A percentile compares a stretch with the other conserved stretches of the same genome.
Evolutionary conservation across 2,113 vertebrate genomes (phyloP).

Genomic region (Xyliphius kryptos): DNA sequence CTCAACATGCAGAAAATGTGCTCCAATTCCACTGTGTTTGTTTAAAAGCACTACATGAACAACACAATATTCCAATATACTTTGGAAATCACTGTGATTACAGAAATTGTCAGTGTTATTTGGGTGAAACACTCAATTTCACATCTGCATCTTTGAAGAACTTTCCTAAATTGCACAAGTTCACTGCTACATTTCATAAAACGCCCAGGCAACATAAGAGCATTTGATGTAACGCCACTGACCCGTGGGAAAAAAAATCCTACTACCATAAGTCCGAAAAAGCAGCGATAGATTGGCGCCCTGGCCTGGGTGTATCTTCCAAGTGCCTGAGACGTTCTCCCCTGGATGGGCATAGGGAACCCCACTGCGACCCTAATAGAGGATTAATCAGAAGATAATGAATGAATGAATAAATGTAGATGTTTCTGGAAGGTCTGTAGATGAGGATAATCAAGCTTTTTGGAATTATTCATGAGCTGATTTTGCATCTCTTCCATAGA

Average conservation of each 20-base stretch:
- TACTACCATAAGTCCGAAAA: background rate
- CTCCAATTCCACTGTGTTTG: too few species aligned
- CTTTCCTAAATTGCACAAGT: conserved; percentile 13
- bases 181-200: conserved; percentile 15
- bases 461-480: conserved; percentile 18
- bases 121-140: background rate
- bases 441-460: background rate
- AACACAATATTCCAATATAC: too few species aligned
- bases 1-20: too few species aligned
- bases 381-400: too few species aligned
- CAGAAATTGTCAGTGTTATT: background rate
- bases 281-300: too few species aligned
- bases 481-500: background rate
- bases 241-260: conserved; percentile 9
- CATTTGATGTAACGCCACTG: conserved; percentile 12
- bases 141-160: background rate
- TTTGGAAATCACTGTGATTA: background rate
- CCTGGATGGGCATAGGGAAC: too few species aligned
- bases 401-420: conserved; percentile 12
- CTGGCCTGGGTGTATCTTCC: too few species aligned
- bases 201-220: background rate
- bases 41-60: too few species aligned
- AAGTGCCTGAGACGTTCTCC: too few species aligned
- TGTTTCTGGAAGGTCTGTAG: background rate
- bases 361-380: too few species aligned